Percentiles rank a stretch among this genome's conserved stretches.
Evolutionary conservation across 92 coral and sea anemone species (phyloP).

Genomic region (Pocillopora meandrina): DNA sequence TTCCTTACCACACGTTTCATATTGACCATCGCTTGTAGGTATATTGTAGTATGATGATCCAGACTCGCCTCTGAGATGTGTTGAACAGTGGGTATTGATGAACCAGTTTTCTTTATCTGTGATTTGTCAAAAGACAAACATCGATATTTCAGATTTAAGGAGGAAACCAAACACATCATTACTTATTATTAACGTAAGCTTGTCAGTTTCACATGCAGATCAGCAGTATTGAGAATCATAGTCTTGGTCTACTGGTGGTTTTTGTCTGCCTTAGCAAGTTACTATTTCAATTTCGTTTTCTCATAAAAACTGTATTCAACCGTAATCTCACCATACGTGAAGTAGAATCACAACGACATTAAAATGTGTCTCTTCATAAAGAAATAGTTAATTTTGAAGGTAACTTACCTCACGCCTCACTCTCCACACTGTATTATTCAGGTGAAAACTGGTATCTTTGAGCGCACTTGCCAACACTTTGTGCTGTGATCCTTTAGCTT

Average conservation of each 20-base stretch:
- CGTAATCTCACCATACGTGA: too few species aligned
- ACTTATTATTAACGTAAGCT: neutral
- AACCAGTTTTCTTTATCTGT: neutral
- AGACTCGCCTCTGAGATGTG: neutral
- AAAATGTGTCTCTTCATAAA: too few species aligned
- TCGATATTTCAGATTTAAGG: too few species aligned
- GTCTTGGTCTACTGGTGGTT: too few species aligned
- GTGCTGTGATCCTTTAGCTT: conserved; percentile 24
- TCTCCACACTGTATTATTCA: conserved; percentile 2
- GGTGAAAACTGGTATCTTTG: conserved; percentile 4
- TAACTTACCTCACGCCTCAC: neutral
- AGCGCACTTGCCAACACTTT: neutral
- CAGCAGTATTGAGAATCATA: too few species aligned
- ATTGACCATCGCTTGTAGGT: conserved; percentile 8
- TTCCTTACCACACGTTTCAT: neutral
- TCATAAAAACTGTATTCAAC: neutral
- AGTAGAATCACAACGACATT: too few species aligned
- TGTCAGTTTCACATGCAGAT: neutral
- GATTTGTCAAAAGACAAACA: neutral
- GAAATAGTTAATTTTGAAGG: neutral
- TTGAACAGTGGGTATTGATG: neutral
- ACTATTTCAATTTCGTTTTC: neutral
- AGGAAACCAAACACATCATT: neutral
- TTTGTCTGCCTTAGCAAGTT: too few species aligned
- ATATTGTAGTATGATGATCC: neutral